phyloP scores from a whole-genome alignment of 1,140 invertebrate genomes.

The Neuroterus valhalla region DNA sequence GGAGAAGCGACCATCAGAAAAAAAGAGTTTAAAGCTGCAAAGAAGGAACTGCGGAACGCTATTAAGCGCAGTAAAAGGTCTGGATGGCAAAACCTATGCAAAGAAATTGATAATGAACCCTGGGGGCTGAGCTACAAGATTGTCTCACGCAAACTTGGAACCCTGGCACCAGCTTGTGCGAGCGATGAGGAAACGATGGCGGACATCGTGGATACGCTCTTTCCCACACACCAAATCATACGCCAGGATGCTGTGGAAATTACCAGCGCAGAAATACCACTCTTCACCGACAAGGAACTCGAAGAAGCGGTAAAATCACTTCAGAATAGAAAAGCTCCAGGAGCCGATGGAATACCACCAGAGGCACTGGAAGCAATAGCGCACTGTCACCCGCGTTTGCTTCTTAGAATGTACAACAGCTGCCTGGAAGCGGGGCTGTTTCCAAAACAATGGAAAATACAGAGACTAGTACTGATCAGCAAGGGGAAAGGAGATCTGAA shows the following conservation, averaged over 20 bases:
- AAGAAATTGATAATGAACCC: slow-evolving; percentile 50
- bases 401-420: slow-evolving; percentile 36
- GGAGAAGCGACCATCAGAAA: too few species aligned
- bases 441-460: too few species aligned
- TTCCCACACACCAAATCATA: neutral
- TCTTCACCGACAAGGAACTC: too few species aligned
- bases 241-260: neutral
- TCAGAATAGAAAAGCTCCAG: too few species aligned
- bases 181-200: neutral
- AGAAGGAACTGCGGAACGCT: neutral
- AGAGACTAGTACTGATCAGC: too few species aligned
- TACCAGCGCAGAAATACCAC: neutral
- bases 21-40: neutral
- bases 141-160: slow-evolving; percentile 42
- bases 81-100: slow-evolving; percentile 44
- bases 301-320: too few species aligned
- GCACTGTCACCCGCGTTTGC: neutral
- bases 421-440: slow-evolving; percentile 31
- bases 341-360: too few species aligned
- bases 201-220: neutral
- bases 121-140: slow-evolving; percentile 56
- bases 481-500: slow-evolving; percentile 39
- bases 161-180: neutral
- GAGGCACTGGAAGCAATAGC: neutral
- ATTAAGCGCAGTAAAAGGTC: slow-evolving; percentile 31